phyloP scores from a whole-genome alignment of 1,140 invertebrate species.

The Drosophila erecta region DNA sequence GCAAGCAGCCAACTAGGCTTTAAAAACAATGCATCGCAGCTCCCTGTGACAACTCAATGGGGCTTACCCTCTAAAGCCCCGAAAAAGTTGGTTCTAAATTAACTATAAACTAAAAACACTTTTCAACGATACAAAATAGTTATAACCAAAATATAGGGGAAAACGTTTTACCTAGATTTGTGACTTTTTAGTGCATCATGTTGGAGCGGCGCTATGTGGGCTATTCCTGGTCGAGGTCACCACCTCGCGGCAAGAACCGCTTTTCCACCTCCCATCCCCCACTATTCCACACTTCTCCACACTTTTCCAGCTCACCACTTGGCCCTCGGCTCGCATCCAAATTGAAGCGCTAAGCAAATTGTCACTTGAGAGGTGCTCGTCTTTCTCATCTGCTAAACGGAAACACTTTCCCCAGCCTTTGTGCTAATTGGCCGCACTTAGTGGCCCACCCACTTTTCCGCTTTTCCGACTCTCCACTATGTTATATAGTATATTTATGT shows the following conservation, averaged over 20 bases:
- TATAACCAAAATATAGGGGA: too few relatives aligned
- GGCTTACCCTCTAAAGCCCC: too few relatives aligned
- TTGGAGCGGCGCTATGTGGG: slow-evolving; percentile 6
- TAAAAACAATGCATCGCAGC: too few relatives aligned
- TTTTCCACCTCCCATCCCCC: slow-evolving; percentile 1
- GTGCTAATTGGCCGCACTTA: slow-evolving; percentile 81
- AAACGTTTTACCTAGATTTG: not conserved
- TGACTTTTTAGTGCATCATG: slow-evolving; percentile 2
- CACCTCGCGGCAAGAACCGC: slow-evolving; percentile 1
- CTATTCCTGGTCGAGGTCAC: slow-evolving; percentile 46
- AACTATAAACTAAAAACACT: too few relatives aligned
- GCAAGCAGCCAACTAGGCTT: too few relatives aligned
- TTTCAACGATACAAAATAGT: too few relatives aligned
- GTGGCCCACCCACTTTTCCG: slow-evolving; percentile 30
- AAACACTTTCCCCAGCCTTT: slow-evolving; percentile 79
- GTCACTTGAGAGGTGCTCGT: slow-evolving; percentile 73
- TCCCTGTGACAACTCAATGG: too few relatives aligned
- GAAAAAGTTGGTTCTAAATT: too few relatives aligned
- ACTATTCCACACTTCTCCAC: not conserved
- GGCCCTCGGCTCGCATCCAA: slow-evolving; percentile 46
- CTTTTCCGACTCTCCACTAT: slow-evolving; percentile 14
- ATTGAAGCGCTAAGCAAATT: slow-evolving; percentile 66
- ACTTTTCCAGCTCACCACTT: slow-evolving; percentile 5
- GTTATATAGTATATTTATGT: slow-evolving; percentile 1
- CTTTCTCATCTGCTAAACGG: slow-evolving; percentile 69